These are phyloP conservation scores for Conus ventricosus DNA, from an alignment of 1,140 invertebrate species.

Conservation along the genomic window DNA sequence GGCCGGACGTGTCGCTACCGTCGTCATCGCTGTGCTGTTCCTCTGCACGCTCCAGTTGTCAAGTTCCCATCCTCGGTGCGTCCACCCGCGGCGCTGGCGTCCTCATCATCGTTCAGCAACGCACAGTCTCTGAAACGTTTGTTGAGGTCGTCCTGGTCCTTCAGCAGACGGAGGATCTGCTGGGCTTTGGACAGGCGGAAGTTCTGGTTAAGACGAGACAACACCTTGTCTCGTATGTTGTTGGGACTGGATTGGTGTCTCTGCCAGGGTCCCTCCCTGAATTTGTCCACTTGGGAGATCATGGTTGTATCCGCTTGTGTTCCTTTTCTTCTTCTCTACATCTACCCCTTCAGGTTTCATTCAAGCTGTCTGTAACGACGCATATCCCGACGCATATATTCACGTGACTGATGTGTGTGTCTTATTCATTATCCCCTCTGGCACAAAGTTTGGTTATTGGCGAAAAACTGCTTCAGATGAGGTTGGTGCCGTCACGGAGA, in stretches of 20 bases:
- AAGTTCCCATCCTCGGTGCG: not conserved
- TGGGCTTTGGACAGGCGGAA: slow-evolving; percentile 46
- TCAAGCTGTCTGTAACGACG: not conserved
- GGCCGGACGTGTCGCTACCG: slow-evolving; percentile 45
- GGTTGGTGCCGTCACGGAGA: too few species aligned
- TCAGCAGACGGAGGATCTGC: slow-evolving; percentile 53
- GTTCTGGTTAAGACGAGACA: slow-evolving; percentile 17
- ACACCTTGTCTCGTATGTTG: slow-evolving; percentile 6
- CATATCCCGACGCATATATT: not conserved
- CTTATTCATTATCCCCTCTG: too few species aligned
- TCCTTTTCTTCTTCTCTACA: not conserved
- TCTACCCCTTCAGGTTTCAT: not conserved
- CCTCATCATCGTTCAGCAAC: slow-evolving; percentile 25
- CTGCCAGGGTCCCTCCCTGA: not conserved
- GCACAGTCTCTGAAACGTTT: slow-evolving; percentile 41
- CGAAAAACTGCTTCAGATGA: too few species aligned
- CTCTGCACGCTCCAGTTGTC: slow-evolving; percentile 14
- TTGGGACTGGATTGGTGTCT: slow-evolving; percentile 8
- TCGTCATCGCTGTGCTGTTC: slow-evolving; percentile 27
- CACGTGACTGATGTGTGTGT: not conserved
- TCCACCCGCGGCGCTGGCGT: not conserved
- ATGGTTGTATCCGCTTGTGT: not conserved
- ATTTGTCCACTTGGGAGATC: slow-evolving; percentile 16
- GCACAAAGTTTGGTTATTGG: too few species aligned
- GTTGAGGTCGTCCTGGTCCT: slow-evolving; percentile 53